Evolutionary conservation across 2,888 invertebrate species (phyloP), one percentile per base, ranked within the genome.

Genomic region (Lasioglossum figueresi): DNA sequence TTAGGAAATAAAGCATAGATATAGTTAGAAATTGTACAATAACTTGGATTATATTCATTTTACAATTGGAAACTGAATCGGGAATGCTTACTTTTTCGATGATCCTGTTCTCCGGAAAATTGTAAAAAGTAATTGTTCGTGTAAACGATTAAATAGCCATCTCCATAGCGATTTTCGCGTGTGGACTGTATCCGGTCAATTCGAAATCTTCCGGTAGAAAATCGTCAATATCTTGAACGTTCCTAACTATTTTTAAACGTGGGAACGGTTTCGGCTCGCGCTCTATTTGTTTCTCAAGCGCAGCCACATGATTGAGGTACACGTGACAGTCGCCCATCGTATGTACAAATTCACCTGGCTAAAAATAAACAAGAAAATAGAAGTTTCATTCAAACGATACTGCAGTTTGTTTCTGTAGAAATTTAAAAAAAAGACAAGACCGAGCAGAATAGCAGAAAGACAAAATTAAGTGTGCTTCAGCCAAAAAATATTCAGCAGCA

Each of bases 251-350:
- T 79, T 96, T 95, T 76, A 99, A 95, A 84, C 96, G 97, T 0
- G 99, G 99, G 94, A 99, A 99, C 16, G 97, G 96, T 77, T 96
- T 96, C 0, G 99, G 99, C 79, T 95, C 95, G 77, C 99, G 96
- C 91, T 96, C 95, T 37, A 99, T 91, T 95, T 99, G 99, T 91
- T 97, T 96, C 92, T 97, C 96, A 1, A 99, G 95, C 0, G 98
- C 97, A 79, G 98, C 97, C 40, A 98, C 95, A 94, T 99, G 99
- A 94, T 98, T 99, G 16, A 96, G 95, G 94, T 99, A 99, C 1
- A 99, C 97, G 95, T 99, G 99, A 66, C 98, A 97, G 95, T 99
- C 99, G 19, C 99, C 99, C 89, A 99, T 96, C 0, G 98, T 98
- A 95, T 99, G 99, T 2, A 99, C 96, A 94, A 99, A 99, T 88